Conservation (phyloP, 2,888 invertebrate species). For the Julus scandinavius region DNA sequence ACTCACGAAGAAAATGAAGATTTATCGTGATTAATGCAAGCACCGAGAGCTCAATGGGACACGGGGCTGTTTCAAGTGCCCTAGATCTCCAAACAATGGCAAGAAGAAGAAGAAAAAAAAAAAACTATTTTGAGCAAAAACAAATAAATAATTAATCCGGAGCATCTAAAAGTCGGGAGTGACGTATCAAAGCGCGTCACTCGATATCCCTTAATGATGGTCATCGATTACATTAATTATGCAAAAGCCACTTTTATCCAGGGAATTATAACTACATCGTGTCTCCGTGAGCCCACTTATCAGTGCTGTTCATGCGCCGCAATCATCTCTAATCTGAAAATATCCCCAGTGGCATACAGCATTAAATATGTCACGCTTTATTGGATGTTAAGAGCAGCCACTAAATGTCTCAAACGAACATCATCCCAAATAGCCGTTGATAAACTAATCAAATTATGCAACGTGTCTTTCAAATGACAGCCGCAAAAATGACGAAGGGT, state of each 20-base stretch:
- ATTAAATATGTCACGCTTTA: constrained; percentile 39
- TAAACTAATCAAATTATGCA: neutral
- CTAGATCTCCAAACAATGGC: neutral
- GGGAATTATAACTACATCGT: neutral
- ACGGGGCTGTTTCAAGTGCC: neutral
- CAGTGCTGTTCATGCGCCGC: neutral
- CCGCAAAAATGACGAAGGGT: neutral
- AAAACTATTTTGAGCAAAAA: neutral
- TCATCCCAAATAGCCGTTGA: constrained; percentile 2
- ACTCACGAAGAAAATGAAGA: neutral
- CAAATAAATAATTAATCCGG: constrained; percentile 19
- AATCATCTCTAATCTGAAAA: neutral
- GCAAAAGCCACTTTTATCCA: neutral
- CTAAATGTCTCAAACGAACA: neutral
- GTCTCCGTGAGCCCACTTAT: neutral
- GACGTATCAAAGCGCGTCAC: neutral
- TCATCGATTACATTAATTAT: constrained; percentile 11
- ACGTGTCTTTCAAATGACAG: neutral
- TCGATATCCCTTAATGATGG: constrained; percentile 23
- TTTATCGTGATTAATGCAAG: neutral
- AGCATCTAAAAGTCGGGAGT: neutral
- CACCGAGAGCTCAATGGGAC: neutral
- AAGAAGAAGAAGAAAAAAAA: neutral
- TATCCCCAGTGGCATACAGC: neutral
- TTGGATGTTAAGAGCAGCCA: constrained; percentile 6